Conservation (phyloP, 2,797 vertebrate genomes). For the Benthosema pterotum region DNA sequence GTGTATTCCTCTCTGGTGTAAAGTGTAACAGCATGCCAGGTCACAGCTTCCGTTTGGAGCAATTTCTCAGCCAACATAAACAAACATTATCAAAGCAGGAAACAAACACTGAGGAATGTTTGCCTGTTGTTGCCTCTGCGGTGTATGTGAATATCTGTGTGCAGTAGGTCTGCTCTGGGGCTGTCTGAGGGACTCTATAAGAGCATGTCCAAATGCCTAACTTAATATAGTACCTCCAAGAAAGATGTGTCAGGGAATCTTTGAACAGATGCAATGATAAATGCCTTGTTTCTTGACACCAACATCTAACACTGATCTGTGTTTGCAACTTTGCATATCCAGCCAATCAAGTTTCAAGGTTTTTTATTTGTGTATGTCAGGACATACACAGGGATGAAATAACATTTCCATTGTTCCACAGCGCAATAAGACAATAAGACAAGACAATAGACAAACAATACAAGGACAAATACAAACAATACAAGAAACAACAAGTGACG, state of each 20-base stretch:
- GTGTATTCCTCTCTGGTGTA: not conserved
- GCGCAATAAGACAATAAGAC: too few relatives aligned
- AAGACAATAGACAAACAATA: too few relatives aligned
- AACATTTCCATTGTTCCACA: too few relatives aligned
- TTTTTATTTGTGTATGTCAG: too few relatives aligned
- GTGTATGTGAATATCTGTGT: not conserved
- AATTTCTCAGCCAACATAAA: constrained; percentile 3
- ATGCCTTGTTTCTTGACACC: not conserved
- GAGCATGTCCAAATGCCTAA: not conserved
- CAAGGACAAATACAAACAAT: too few relatives aligned
- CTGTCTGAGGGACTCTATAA: not conserved
- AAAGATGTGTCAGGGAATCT: not conserved
- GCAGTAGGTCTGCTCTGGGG: not conserved
- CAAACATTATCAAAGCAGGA: constrained; percentile 2
- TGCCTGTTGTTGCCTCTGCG: not conserved
- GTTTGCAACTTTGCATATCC: too few relatives aligned
- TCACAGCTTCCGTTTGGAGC: constrained; percentile 10
- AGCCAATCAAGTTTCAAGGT: too few relatives aligned
- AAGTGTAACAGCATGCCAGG: not conserved
- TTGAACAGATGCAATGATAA: not conserved
- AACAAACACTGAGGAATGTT: not conserved
- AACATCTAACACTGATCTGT: too few relatives aligned
- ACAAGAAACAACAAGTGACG: too few relatives aligned
- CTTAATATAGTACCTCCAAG: not conserved
- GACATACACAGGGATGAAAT: too few relatives aligned